Evolutionary conservation across 92 coral and sea anemone genomes (phyloP), one percentile per base, ranked within the genome.

Genomic region (Porites evermanni): DNA sequence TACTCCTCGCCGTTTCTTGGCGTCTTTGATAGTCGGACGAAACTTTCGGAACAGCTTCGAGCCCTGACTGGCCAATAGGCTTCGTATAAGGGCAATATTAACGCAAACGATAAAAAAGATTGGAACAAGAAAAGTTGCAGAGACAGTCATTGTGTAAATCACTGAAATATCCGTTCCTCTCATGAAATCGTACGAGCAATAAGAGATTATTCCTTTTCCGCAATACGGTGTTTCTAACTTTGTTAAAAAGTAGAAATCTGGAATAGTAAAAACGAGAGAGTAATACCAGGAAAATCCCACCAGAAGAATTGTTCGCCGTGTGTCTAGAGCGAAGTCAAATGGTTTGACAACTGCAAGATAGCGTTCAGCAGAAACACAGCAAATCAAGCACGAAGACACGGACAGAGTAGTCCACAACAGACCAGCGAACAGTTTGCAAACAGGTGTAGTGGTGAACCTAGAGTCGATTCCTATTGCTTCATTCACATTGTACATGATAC

Each of bases 301-400:
- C 93, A 94, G 90, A 1, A 93, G 85, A 74, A 81, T 70, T 70
- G 98, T 95, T 53, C 87, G 86, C 60, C 82, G 82, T 67, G 81
- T 91, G 53, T 87, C 87, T 2, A 94, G 79, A 54, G 86, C 81
- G 77, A 94, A 94, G 75, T 94, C 98, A 54, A 94, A 79, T 21
- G 99, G 99, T 67, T 88, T 87, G 6, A 95, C 94, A 8, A 95
- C 96, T 8, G 99, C 99, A 32, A 96, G 77, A 78, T 93, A 96
- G 74, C 98, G 92, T 67, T 96, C 99, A 19, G 92, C 89, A 0
- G 99, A 91, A 8, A 96, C 95, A 54, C 95, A 92, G 50, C 98
- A 94, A 21, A 94, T 91, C 12, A 91, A 74, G 32, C 93, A 90
- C 1, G 96, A 93, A 1, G 98, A 94, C 10, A 89, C 87, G 12